These are phyloP conservation scores for Drosophila affinis DNA, from an alignment of 2,888 invertebrate species.

Conservation along the genomic window DNA sequence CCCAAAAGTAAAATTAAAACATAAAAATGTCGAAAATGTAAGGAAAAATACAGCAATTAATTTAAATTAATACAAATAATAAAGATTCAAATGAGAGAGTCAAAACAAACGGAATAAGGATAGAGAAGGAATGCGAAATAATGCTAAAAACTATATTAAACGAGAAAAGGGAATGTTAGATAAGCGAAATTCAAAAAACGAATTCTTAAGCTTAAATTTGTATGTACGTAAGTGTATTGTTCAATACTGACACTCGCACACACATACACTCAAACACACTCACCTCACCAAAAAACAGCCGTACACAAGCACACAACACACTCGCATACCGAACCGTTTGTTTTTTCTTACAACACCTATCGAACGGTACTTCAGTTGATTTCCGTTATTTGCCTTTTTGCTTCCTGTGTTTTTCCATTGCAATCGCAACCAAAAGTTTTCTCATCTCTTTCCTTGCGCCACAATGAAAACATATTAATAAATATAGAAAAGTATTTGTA, in stretches of 20 bases:
- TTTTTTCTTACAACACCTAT: slow-evolving; percentile 27
- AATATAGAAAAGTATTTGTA: slow-evolving; percentile 73
- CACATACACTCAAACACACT: slow-evolving; percentile 11
- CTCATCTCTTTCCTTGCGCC: slow-evolving; percentile 47
- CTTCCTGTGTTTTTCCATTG: slow-evolving; percentile 22
- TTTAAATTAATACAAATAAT: slow-evolving; percentile 61
- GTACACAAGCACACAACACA: slow-evolving; percentile 15
- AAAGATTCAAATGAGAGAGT: slow-evolving; percentile 30
- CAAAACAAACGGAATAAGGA: slow-evolving; percentile 64
- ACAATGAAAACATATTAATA: slow-evolving; percentile 49
- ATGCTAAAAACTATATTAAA: slow-evolving; percentile 42
- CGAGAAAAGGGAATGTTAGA: slow-evolving; percentile 66
- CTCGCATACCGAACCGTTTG: slow-evolving; percentile 42
- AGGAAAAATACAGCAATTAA: slow-evolving; percentile 62
- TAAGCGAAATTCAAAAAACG: slow-evolving; percentile 68
- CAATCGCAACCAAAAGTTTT: slow-evolving; percentile 41
- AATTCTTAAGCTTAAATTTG: slow-evolving; percentile 80
- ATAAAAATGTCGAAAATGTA: slow-evolving; percentile 42
- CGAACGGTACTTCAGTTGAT: slow-evolving; percentile 21
- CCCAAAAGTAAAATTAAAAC: slow-evolving; percentile 53
- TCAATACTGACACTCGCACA: slow-evolving; percentile 43
- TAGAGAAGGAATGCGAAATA: slow-evolving; percentile 41
- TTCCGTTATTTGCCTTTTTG: slow-evolving; percentile 21
- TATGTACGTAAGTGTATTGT: slow-evolving; percentile 82
- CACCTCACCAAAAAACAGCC: slow-evolving; percentile 22